Evolutionary conservation across 2,113 vertebrate species (phyloP).

Genomic region (Lophotis ruficrista): DNA sequence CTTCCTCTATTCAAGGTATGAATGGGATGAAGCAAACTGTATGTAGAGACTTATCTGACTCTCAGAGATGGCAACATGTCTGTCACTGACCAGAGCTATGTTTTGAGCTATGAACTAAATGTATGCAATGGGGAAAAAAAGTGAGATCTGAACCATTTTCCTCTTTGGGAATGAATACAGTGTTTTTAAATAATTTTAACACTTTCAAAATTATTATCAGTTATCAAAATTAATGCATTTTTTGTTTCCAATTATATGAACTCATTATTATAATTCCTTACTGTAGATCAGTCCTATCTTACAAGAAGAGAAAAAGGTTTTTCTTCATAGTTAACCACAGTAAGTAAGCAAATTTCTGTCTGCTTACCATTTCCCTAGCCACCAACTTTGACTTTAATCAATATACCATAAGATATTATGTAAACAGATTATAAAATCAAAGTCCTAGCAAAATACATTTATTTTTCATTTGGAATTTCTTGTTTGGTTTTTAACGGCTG

Average conservation of each 20-base stretch:
- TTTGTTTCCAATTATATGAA: not conserved
- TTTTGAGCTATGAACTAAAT: not conserved
- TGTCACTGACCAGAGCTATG: not conserved
- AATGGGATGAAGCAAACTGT: not conserved
- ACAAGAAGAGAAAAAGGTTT: not conserved
- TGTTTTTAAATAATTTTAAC: not conserved
- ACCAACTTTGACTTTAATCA: not conserved
- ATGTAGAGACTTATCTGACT: not conserved
- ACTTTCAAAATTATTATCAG: not conserved
- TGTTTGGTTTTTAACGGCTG: not conserved
- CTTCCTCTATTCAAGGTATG: not conserved
- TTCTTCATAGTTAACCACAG: not conserved
- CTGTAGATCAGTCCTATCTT: accelerated
- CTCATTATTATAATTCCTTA: not conserved
- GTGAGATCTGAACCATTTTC: not conserved
- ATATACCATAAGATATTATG: not conserved
- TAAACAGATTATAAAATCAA: not conserved
- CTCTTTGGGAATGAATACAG: not conserved
- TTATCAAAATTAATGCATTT: not conserved
- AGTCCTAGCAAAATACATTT: not conserved
- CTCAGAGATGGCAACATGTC: not conserved
- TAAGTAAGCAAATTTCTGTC: not conserved
- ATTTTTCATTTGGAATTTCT: not conserved
- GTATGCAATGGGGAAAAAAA: accelerated
- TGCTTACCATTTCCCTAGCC: not conserved